Conservation (phyloP, 2,797 vertebrate species). For the Aythya fuligula region DNA sequence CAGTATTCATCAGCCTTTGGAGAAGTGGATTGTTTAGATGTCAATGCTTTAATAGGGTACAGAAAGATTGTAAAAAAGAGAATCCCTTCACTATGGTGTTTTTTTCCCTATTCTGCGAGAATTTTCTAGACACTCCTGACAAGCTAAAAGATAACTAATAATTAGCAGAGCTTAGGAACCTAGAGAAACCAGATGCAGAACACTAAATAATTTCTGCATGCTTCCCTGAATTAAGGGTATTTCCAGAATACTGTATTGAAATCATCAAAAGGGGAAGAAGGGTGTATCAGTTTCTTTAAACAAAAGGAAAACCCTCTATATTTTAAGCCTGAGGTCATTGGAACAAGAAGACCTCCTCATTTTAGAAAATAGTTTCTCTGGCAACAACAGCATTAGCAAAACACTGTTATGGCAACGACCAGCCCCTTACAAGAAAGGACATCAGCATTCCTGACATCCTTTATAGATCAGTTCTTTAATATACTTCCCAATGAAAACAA, state of each 20-base stretch:
- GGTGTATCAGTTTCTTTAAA: neutral
- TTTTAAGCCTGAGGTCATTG: neutral
- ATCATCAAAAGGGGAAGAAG: conserved; percentile 57
- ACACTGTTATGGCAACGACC: accelerated
- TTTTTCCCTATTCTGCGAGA: neutral
- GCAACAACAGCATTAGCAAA: neutral
- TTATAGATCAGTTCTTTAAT: neutral
- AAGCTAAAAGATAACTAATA: conserved; percentile 9
- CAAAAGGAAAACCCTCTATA: conserved; percentile 16
- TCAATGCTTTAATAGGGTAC: neutral
- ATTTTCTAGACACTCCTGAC: neutral
- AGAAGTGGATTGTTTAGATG: neutral
- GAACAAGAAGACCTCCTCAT: neutral
- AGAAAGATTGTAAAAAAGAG: conserved; percentile 11
- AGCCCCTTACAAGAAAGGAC: neutral
- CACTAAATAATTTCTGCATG: neutral
- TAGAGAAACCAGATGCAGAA: conserved; percentile 6
- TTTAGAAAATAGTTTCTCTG: neutral
- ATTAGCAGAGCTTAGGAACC: conserved; percentile 5
- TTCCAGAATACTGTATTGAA: conserved; percentile 27
- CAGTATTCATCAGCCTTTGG: neutral
- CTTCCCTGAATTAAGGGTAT: conserved; percentile 28
- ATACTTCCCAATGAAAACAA: neutral
- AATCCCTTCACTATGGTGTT: neutral
- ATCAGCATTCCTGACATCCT: neutral